Evolutionary conservation across 2,888 invertebrate species (phyloP).

Genomic region (Mystacides longicornis): DNA sequence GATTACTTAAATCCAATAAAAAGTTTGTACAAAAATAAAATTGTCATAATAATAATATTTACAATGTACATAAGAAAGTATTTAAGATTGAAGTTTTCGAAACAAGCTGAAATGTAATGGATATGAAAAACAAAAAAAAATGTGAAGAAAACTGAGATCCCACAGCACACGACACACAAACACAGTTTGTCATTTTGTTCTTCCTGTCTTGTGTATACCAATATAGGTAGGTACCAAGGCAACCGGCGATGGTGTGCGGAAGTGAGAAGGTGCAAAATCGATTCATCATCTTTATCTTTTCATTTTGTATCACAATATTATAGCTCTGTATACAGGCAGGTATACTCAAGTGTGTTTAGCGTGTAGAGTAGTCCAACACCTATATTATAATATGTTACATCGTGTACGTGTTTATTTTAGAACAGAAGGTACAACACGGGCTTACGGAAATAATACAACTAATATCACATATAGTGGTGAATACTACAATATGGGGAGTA

Average conservation of each 20-base stretch:
- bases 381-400: too few relatives aligned
- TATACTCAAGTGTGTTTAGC: too few relatives aligned
- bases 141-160: conserved; percentile 24
- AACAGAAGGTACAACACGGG: too few relatives aligned
- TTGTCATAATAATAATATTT: background rate
- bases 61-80: background rate
- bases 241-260: conserved; percentile 34
- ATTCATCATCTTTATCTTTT: conserved; percentile 30
- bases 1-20: too few relatives aligned
- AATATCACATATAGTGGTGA: too few relatives aligned
- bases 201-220: conserved; percentile 22
- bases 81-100: conserved; percentile 15
- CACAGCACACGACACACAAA: conserved; percentile 29
- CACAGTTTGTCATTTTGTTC: conserved; percentile 27
- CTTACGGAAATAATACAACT: too few relatives aligned
- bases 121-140: conserved; percentile 20
- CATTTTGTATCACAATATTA: conserved; percentile 29
- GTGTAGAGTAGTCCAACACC: too few relatives aligned
- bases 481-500: too few relatives aligned
- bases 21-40: too few relatives aligned
- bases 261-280: conserved; percentile 60
- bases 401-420: too few relatives aligned
- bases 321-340: too few relatives aligned
- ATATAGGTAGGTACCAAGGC: conserved; percentile 23
- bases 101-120: conserved; percentile 23